Evolutionary conservation across 1,140 invertebrate species (phyloP).

Genomic region (Latrodectus geometricus): DNA sequence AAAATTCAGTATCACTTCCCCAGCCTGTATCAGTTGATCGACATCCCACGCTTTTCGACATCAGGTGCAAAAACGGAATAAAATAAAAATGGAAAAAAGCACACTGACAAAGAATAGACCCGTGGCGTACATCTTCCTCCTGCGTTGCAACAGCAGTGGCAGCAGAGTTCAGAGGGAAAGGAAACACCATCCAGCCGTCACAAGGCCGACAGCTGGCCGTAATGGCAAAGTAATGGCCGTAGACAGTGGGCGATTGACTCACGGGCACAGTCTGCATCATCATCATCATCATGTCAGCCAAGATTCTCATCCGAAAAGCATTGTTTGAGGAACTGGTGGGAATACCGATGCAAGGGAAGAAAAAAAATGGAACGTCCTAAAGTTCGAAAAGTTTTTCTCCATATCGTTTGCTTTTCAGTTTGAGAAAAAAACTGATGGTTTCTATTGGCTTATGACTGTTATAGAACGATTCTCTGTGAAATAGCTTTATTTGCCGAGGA

Average conservation of each 20-base stretch:
- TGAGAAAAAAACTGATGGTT: too few relatives aligned
- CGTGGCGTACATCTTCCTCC: neutral
- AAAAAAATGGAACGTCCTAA: neutral
- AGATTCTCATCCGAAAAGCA: neutral
- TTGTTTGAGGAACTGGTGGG: neutral
- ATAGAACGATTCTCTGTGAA: too few relatives aligned
- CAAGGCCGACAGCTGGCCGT: constrained; percentile 37
- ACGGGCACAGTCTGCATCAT: constrained; percentile 17
- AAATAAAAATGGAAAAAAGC: neutral
- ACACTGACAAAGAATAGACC: neutral
- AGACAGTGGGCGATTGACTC: constrained; percentile 59
- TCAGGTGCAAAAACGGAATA: neutral
- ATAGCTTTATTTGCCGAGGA: too few relatives aligned
- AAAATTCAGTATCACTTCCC: neutral
- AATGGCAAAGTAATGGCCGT: constrained; percentile 57
- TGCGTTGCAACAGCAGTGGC: neutral
- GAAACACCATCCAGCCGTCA: constrained; percentile 18
- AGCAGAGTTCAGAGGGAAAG: neutral
- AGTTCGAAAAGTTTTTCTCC: neutral
- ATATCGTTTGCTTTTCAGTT: too few relatives aligned
- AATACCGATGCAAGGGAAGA: neutral
- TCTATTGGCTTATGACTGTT: too few relatives aligned
- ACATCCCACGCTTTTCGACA: neutral
- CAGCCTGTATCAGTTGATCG: neutral
- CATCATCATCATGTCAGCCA: neutral